Evolutionary conservation across 2,888 invertebrate species (phyloP), one percentile per base, ranked within the genome.

Genomic region (Steinernema hermaphroditum): DNA sequence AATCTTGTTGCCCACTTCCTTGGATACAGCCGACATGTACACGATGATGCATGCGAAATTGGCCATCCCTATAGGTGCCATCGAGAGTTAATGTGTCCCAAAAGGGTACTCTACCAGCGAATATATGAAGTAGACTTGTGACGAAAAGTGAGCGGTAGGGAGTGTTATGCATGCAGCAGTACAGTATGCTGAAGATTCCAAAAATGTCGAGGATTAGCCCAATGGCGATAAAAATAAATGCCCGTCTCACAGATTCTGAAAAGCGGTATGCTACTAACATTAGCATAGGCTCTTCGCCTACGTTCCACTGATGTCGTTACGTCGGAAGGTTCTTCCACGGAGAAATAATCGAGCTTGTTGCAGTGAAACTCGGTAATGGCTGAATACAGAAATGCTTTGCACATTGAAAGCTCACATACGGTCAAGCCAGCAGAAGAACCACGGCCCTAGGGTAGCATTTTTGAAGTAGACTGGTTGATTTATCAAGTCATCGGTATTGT

Each of bases 1-100:
- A 37, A 86, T 81, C 69, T 86, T 86, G 70, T 85, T 85, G 34
- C 86, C 86, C 22, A 87, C 85, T 79, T 85, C 85, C 44, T 84
- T 84, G 16, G 84, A 84, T 8, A 86, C 82, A 0, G 80, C 78
- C 0, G 82, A 76, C 81, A 84, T 82, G 80, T 83, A 86, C 22
- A 86, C 83, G 46, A 86, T 85, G 16, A 86, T 82, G 74, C 85
- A 83, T 2, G 77, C 77, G 69, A 87, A 85, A 49, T 83, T 82
- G 34, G 81, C 78, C 43, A 86, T 80, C 27, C 86, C 85, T 86
- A 57, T 4, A 37, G 37, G 37, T 4, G 12, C 37, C 37, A 37
- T 4, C 37, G 37, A 37, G 4, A 37, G 37, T 8, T 37, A 12
- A 8, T 37, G 4, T 37, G 4, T 37, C 37, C 6, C 37, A 43